Base-by-base conservation (phyloP, 1,140 invertebrate genomes). In the Cyrtorhinus lividipennis region DNA sequence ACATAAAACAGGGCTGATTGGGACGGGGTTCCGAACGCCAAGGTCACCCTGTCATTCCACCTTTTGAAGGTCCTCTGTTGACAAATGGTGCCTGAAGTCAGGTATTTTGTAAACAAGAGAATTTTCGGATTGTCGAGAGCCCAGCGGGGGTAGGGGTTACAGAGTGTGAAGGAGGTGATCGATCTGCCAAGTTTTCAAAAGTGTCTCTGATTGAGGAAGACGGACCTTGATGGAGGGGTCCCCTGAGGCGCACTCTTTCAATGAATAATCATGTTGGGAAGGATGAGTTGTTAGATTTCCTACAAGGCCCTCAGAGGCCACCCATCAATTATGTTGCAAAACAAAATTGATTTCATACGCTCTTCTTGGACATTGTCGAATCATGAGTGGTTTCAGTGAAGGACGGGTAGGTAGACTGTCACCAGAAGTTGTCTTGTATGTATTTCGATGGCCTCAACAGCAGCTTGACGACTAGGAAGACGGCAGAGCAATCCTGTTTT, bases 101-200 rank as follows among this genome's bases (percentile, higher is more conserved):
- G 48, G 48, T 53, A 53, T 53, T 53, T 53, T 53, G 48, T 53
- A 53, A 53, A 53, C 48, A 53, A 12, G 48, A 22, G 20, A 5
- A 53, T 53, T 53, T 53, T 53, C 20, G 48, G 18, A 53, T 53
- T 53, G 48, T 53, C 48, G 48, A 53, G 48, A 53, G 48, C 48
- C 18, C 48, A 10, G 48, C 48, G 48, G 48, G 48, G 38, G n/a
- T 8, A 53, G 20, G 48, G 20, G 18, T 20, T 53, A 5, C 12
- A 53, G 48, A 13, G n/a, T 44, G 8, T n/a, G n/a, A 44, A 44
- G n/a, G 8, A 5, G 48, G 48, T 53, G 48, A 53, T 53, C 48
- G 48, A 53, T 53, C 48, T 12, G 48, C 20, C 12, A 22, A 8
- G 18, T 53, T 53, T 20, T 53, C 18, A 53, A 53, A 53, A 53